These are phyloP conservation scores for Trissolcus basalis DNA, from an alignment of 1,140 invertebrate genomes.

Conservation along the genomic window DNA sequence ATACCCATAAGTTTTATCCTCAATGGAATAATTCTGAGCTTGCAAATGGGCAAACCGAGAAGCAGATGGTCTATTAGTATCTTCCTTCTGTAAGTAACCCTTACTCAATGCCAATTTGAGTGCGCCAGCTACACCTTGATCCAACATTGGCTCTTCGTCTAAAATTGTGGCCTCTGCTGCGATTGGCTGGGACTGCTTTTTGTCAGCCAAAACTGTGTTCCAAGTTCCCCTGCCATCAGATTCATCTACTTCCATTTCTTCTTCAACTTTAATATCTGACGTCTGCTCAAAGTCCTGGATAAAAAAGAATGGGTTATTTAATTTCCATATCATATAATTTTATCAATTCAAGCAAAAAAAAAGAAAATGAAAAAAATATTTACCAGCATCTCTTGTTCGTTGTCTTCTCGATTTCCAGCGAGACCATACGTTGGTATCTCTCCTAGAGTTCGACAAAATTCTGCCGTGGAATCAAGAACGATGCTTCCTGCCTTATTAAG, in stretches of 20 bases:
- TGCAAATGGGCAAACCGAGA: slow-evolving; percentile 86
- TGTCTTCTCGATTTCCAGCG: slow-evolving; percentile 90
- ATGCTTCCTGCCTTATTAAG: slow-evolving; percentile 79
- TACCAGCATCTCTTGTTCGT: slow-evolving; percentile 88
- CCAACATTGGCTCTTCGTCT: slow-evolving; percentile 96
- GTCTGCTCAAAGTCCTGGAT: slow-evolving; percentile 79
- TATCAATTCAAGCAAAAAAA: no score
- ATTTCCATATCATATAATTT: no score
- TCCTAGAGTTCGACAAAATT: slow-evolving; percentile 96
- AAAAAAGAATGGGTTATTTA: no score
- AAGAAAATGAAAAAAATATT: no score
- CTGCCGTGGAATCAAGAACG: slow-evolving; percentile 94
- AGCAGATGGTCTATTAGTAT: slow-evolving; percentile 82
- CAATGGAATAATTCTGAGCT: slow-evolving; percentile 96
- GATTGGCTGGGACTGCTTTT: slow-evolving; percentile 67
- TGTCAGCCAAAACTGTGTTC: slow-evolving; percentile 83
- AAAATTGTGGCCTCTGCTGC: slow-evolving; percentile 85
- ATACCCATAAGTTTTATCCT: slow-evolving; percentile 93
- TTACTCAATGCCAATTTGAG: slow-evolving; percentile 95
- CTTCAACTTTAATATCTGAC: slow-evolving; percentile 77
- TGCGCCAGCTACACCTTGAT: slow-evolving; percentile 92
- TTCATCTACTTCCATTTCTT: slow-evolving; percentile 72
- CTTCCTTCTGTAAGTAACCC: slow-evolving; percentile 93
- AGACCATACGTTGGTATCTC: slow-evolving; percentile 96
- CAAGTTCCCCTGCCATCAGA: slow-evolving; percentile 80